Conservation (phyloP, 2,797 vertebrate species). For the Lutjanus campechanus region DNA sequence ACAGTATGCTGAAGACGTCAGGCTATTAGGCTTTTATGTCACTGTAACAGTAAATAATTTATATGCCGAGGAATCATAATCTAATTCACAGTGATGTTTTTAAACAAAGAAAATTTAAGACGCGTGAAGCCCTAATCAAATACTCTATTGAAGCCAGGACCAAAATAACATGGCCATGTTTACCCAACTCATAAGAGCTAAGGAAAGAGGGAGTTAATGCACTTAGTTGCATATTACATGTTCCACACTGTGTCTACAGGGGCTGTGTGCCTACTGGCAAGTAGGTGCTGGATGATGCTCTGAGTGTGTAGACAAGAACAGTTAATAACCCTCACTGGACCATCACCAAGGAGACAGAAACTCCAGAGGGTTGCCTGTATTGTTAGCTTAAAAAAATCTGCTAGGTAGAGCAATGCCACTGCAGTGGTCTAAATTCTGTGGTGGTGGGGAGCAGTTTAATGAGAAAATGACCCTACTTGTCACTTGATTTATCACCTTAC, state of each 20-base stretch:
- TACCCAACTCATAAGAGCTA: neutral
- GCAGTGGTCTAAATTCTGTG: conserved; percentile 3
- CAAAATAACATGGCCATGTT: neutral
- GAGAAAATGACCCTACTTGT: too few relatives aligned
- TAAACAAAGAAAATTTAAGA: too few relatives aligned
- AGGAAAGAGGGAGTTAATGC: conserved; percentile 5
- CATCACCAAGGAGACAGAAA: conserved; percentile 78
- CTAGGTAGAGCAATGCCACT: conserved; percentile 22
- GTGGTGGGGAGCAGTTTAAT: neutral
- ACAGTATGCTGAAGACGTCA: fast-evolving
- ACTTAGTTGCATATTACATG: conserved; percentile 24
- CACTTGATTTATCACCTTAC: too few relatives aligned
- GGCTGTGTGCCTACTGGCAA: conserved; percentile 39
- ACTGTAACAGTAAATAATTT: neutral
- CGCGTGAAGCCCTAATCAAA: neutral
- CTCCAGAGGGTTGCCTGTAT: conserved; percentile 59
- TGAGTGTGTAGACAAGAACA: conserved; percentile 68
- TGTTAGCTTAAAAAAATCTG: conserved; percentile 34
- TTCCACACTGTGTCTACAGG: conserved; percentile 54
- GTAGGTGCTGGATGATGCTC: conserved; percentile 58
- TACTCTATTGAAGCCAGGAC: neutral
- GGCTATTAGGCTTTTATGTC: neutral
- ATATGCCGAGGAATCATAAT: neutral
- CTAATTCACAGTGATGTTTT: neutral
- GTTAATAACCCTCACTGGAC: conserved; percentile 81